Conservation (phyloP, 2,113 vertebrate species). For the Pica pica region DNA sequence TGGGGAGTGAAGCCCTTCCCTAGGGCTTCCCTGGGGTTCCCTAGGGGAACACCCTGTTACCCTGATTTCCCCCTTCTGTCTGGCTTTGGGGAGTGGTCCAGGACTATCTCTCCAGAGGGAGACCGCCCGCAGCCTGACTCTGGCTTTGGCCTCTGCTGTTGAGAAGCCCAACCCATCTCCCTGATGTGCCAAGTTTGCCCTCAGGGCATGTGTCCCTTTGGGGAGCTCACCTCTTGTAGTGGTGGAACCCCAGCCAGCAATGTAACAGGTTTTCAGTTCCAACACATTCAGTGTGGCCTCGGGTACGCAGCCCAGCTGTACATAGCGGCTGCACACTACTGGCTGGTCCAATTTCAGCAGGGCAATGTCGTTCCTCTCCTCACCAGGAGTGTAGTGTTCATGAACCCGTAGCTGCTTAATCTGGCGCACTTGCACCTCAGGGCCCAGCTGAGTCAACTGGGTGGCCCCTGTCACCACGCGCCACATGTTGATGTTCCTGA, state of each 20-base stretch:
- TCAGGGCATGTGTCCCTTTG: rapidly evolving
- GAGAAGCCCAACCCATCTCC: background rate
- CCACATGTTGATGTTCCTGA: background rate
- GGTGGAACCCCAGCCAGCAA: background rate
- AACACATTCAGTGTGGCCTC: background rate
- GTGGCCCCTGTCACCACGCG: background rate
- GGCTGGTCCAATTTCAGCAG: constrained; percentile 21
- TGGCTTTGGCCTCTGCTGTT: background rate
- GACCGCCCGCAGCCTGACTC: rapidly evolving
- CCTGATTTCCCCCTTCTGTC: background rate
- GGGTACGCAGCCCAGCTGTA: constrained; percentile 36
- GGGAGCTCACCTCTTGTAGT: background rate
- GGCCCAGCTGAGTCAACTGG: background rate
- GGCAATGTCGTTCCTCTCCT: background rate
- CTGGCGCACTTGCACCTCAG: background rate
- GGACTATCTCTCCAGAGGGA: background rate
- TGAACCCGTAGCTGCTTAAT: background rate
- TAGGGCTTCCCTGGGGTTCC: background rate
- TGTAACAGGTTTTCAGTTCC: background rate
- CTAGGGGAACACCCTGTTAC: background rate
- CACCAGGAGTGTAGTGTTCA: background rate
- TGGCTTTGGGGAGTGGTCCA: background rate
- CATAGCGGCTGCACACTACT: background rate
- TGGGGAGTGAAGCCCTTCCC: background rate
- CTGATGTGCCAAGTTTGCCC: too few relatives aligned